A percentile compares a stretch with the other conserved stretches of the same genome.
Conservation (phyloP, 1,140 invertebrate genomes). For the Ooceraea biroi region DNA sequence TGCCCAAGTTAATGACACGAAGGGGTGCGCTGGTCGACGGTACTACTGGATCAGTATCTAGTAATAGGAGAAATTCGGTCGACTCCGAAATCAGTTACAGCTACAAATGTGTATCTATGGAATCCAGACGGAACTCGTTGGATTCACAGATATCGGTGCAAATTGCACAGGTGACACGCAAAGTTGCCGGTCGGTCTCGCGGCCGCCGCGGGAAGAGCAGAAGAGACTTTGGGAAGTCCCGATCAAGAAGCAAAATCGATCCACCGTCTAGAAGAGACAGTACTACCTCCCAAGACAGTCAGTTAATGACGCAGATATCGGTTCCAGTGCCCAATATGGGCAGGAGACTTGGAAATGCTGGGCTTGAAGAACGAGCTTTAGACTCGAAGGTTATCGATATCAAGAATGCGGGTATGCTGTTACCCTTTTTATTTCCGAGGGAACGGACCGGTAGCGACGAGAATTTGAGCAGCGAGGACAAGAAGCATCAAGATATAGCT, state of each 20-base stretch:
- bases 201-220: constrained; percentile 77
- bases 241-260: constrained; percentile 83
- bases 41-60: constrained; percentile 88
- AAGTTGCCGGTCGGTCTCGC: constrained; percentile 82
- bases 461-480: constrained; percentile 84
- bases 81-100: constrained; percentile 94
- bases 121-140: constrained; percentile 93
- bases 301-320: constrained; percentile 87
- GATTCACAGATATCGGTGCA: constrained; percentile 95
- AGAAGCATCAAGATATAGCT: constrained; percentile 85
- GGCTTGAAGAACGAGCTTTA: constrained; percentile 82
- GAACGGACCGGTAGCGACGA: constrained; percentile 87
- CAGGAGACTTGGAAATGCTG: constrained; percentile 86
- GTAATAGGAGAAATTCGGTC: constrained; percentile 88
- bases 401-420: constrained; percentile 86
- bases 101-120: constrained; percentile 92
- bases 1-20: constrained; percentile 94
- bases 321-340: constrained; percentile 87
- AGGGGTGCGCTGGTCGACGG: constrained; percentile 91
- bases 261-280: constrained; percentile 89
- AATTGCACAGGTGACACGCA: constrained; percentile 91
- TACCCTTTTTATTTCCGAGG: constrained; percentile 86
- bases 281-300: constrained; percentile 92
- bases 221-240: constrained; percentile 80
- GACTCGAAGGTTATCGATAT: constrained; percentile 86